Percentiles rank a stretch among this genome's conserved stretches.
These are phyloP conservation scores for Montipora efflorescens DNA, from an alignment of 64 coral and sea anemone species.

Conservation along the genomic window DNA sequence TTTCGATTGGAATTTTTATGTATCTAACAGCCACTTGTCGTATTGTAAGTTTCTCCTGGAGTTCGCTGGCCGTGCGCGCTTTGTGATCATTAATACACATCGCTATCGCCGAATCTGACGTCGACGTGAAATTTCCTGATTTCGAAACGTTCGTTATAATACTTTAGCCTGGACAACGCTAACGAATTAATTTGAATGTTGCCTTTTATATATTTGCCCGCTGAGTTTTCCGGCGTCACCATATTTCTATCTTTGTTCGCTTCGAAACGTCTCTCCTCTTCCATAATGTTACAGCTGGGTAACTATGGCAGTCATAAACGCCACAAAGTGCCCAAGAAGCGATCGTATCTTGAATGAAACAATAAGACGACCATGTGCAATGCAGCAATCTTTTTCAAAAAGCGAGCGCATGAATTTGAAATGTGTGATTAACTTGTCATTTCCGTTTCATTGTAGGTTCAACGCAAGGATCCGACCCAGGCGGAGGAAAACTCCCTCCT, in stretches of 20 bases:
- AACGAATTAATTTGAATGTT: conserved; percentile 10
- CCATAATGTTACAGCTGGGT: neutral
- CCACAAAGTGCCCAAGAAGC: neutral
- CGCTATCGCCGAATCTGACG: neutral
- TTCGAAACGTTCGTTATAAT: neutral
- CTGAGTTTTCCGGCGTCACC: conserved; percentile 25
- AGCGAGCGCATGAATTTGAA: neutral
- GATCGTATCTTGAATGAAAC: neutral
- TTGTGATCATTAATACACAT: neutral
- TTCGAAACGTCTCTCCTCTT: neutral
- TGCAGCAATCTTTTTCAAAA: neutral
- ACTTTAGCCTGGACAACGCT: neutral
- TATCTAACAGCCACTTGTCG: neutral
- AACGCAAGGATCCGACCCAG: conserved; percentile 11
- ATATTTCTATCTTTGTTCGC: neutral
- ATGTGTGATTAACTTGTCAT: neutral
- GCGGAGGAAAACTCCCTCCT: conserved; percentile 21
- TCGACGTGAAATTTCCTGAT: neutral
- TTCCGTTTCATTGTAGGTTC: conserved; percentile 9
- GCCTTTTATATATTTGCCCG: neutral
- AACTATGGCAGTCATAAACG: neutral
- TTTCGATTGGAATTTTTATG: neutral
- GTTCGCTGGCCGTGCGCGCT: neutral
- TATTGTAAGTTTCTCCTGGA: conserved; percentile 1
- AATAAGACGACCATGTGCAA: neutral